phyloP scores from a whole-genome alignment of 2,113 vertebrate species.

The Grantiella picta region DNA sequence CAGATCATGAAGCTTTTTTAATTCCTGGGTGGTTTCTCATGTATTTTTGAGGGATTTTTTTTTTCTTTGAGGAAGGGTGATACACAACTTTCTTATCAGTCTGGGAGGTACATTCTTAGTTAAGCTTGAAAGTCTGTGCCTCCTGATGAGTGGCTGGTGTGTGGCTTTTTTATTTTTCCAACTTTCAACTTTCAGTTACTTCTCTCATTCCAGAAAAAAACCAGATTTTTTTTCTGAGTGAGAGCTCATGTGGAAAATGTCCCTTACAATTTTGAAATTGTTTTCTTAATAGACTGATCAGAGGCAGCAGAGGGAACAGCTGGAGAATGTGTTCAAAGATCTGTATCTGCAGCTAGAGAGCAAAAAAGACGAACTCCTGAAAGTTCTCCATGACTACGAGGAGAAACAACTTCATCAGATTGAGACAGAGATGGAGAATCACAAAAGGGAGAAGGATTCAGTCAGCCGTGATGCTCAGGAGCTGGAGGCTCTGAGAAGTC shows the following conservation, averaged over 20 bases:
- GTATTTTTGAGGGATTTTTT: background rate
- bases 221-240: background rate
- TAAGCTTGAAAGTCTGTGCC: background rate
- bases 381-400: background rate
- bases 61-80: background rate
- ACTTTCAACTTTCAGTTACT: background rate
- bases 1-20: background rate
- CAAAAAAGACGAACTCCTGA: background rate
- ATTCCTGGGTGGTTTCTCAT: background rate
- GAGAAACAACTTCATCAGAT: background rate
- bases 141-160: background rate
- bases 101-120: background rate
- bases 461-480: background rate
- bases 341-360: background rate
- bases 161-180: background rate
- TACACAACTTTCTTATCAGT: background rate
- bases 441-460: background rate
- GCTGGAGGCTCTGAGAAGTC: background rate
- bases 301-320: rapidly evolving
- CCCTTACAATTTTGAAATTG: background rate
- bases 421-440: background rate
- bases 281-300: background rate
- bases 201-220: background rate
- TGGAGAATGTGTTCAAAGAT: background rate
- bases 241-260: background rate